Evolutionary conservation across 2,797 vertebrate genomes (phyloP).

Genomic region (Macrochelys suwanniensis): DNA sequence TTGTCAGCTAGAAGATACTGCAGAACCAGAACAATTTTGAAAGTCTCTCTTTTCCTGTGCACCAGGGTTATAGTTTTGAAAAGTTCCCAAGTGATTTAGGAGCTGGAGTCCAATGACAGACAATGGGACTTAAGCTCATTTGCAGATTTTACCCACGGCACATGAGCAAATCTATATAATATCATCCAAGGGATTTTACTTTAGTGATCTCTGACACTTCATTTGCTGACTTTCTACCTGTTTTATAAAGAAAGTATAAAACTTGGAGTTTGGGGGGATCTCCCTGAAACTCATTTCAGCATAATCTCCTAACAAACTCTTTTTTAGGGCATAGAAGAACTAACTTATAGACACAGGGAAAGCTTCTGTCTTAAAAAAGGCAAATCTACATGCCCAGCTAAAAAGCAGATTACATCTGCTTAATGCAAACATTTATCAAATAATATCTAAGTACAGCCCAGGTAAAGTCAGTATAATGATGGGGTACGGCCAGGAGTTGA

Average conservation of each 20-base stretch:
- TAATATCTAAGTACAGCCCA: background rate
- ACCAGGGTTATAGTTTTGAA: slow-evolving; percentile 7
- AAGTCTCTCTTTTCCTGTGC: slow-evolving; percentile 2
- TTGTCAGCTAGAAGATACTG: slow-evolving; percentile 38
- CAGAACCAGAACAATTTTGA: slow-evolving; percentile 38
- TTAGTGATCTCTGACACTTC: background rate
- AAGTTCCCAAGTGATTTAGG: background rate
- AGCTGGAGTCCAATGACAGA: background rate
- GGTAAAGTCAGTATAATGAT: background rate
- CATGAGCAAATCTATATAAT: background rate
- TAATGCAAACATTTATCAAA: background rate
- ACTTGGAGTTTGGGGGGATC: background rate
- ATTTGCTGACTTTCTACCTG: background rate
- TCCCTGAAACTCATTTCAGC: background rate
- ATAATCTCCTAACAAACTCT: background rate
- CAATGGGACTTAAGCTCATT: background rate
- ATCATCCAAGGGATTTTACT: background rate
- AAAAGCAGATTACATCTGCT: background rate
- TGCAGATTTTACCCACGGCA: background rate
- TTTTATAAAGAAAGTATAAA: background rate
- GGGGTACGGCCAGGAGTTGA: background rate
- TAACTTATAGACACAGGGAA: background rate
- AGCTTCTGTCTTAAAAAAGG: background rate
- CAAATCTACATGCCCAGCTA: too few relatives aligned
- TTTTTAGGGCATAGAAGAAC: background rate